Evolutionary conservation across 2,113 vertebrate genomes (phyloP).

Genomic region (Columbina picui): DNA sequence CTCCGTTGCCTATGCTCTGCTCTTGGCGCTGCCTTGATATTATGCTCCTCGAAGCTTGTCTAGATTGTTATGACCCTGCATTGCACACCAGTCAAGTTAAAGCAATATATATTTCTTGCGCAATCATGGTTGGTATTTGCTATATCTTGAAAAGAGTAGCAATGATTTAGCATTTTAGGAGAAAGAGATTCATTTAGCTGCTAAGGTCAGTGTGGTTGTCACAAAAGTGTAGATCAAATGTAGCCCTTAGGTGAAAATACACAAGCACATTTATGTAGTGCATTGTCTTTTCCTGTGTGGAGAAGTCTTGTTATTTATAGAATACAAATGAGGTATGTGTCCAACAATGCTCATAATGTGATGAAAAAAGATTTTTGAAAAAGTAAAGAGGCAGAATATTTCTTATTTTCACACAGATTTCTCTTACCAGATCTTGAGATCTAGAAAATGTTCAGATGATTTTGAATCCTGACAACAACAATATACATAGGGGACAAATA

Average conservation of each 20-base stretch:
- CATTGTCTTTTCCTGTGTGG: not conserved
- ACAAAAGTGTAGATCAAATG: conserved; percentile 31
- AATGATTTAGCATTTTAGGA: conserved; percentile 22
- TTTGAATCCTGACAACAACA: not conserved
- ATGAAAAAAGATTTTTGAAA: not conserved
- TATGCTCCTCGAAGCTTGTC: rapidly evolving
- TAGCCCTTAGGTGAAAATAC: conserved; percentile 51
- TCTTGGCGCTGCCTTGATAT: not conserved
- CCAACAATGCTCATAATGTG: not conserved
- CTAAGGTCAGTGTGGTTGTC: not conserved
- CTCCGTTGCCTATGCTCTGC: not conserved
- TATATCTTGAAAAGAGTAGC: not conserved
- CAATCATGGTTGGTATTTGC: not conserved
- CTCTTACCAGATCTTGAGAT: not conserved
- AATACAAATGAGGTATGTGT: conserved; percentile 18
- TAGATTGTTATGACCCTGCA: rapidly evolving
- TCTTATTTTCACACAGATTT: not conserved
- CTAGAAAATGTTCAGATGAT: not conserved
- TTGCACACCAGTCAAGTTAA: not conserved
- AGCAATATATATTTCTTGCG: not conserved
- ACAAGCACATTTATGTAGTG: conserved; percentile 29
- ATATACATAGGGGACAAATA: not conserved
- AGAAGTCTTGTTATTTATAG: conserved; percentile 5
- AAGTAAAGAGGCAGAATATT: not conserved
- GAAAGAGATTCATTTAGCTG: conserved; percentile 35